These are phyloP conservation scores for Cyclophora albipunctata DNA, from an alignment of 2,888 invertebrate genomes.

Conservation along the genomic window DNA sequence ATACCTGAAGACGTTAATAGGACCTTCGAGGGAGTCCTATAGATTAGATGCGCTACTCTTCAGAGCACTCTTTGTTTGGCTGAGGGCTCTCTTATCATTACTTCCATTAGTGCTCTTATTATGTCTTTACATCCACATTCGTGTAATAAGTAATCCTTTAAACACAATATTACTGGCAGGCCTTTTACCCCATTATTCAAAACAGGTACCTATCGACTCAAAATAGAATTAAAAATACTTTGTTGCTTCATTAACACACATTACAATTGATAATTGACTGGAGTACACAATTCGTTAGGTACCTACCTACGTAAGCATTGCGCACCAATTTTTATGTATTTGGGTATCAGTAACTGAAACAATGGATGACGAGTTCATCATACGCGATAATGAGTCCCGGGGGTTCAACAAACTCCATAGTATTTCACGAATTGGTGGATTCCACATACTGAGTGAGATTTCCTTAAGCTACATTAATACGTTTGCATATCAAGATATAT, in stretches of 20 bases:
- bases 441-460: neutral
- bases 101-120: neutral
- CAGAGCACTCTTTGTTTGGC: neutral
- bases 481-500: no score
- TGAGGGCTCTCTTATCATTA: neutral
- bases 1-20: constrained; percentile 7
- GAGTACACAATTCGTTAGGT: neutral
- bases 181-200: no score
- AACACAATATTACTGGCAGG: no score
- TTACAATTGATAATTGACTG: constrained; percentile 2
- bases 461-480: neutral
- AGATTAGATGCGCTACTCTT: constrained; percentile 1
- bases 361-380: constrained; percentile 66
- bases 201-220: no score
- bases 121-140: no score
- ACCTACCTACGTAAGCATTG: neutral
- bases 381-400: constrained; percentile 67
- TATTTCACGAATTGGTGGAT: constrained; percentile 55
- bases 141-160: no score
- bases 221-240: no score
- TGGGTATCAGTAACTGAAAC: constrained; percentile 48
- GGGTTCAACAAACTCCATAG: constrained; percentile 65
- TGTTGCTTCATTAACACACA: neutral
- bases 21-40: constrained; percentile 9
- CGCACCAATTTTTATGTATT: constrained; percentile 19